These are phyloP conservation scores for Melinaea marsaeus DNA, from an alignment of 2,888 invertebrate genomes.

Conservation along the genomic window DNA sequence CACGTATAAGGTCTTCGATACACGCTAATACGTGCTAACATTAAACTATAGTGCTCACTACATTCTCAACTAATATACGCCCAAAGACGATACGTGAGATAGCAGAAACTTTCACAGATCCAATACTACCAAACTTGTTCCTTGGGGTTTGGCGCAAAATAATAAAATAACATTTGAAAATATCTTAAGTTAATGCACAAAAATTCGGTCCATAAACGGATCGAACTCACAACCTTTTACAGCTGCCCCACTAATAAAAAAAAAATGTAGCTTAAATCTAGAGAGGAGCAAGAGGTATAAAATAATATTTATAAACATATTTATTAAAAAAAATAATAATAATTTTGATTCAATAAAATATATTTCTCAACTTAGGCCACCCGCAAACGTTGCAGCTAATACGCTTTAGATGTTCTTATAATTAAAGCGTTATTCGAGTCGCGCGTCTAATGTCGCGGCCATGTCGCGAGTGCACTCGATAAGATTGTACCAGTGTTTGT, in stretches of 20 bases:
- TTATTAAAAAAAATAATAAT: too few species aligned
- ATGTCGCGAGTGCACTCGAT: conserved; percentile 47
- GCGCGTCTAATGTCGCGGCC: conserved; percentile 58
- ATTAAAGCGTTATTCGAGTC: conserved; percentile 73
- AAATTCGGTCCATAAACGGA: too few species aligned
- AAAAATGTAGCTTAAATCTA: too few species aligned
- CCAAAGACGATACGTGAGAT: conserved; percentile 44
- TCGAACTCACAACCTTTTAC: too few species aligned
- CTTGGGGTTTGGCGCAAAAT: conserved; percentile 33
- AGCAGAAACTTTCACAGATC: conserved; percentile 53
- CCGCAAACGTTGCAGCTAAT: conserved; percentile 53
- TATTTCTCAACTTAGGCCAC: conserved; percentile 26
- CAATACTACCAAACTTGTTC: conserved; percentile 56
- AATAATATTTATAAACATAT: too few species aligned
- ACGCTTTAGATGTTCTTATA: conserved; percentile 66
- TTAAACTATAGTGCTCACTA: conserved; percentile 7
- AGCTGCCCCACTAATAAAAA: too few species aligned
- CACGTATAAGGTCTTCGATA: not conserved
- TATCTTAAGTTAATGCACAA: too few species aligned
- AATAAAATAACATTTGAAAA: not conserved
- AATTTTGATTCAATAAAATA: too few species aligned
- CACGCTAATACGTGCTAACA: conserved; percentile 1
- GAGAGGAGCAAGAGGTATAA: too few species aligned
- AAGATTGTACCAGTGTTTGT: conserved; percentile 35
- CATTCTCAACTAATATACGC: conserved; percentile 17